phyloP scores from a whole-genome alignment of 2,888 invertebrate genomes.

The Cephus nigrinus region DNA sequence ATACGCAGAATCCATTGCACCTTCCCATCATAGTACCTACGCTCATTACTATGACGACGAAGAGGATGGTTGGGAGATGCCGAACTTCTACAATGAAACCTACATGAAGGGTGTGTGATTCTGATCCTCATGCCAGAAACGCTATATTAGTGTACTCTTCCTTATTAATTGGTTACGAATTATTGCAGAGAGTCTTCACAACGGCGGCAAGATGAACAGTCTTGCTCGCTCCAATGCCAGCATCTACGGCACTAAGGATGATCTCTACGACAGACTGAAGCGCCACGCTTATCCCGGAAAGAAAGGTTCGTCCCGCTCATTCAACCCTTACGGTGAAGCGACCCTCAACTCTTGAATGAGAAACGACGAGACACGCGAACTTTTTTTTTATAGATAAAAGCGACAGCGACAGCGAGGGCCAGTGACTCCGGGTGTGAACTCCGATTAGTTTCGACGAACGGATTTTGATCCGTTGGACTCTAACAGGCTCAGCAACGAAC shows the following conservation, averaged over 20 bases:
- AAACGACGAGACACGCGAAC: slow-evolving; percentile 10
- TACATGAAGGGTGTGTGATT: slow-evolving; percentile 86
- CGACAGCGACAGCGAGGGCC: slow-evolving; percentile 94
- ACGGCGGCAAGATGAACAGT: slow-evolving; percentile 91
- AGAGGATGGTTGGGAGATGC: slow-evolving; percentile 98
- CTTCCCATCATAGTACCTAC: slow-evolving; percentile 94
- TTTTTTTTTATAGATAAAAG: slow-evolving; percentile 82
- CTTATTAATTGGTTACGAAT: slow-evolving; percentile 1
- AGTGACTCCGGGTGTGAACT: slow-evolving; percentile 69
- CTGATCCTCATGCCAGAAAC: slow-evolving; percentile 17
- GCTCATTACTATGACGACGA: slow-evolving; percentile 96
- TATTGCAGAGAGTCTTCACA: slow-evolving; percentile 78
- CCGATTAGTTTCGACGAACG: slow-evolving; percentile 2
- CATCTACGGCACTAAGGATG: slow-evolving; percentile 95
- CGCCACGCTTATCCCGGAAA: slow-evolving; percentile 95
- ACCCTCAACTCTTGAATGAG: neutral
- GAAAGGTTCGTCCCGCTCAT: slow-evolving; percentile 80
- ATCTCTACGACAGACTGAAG: slow-evolving; percentile 94
- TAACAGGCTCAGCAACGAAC: too few species aligned
- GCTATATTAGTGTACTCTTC: neutral
- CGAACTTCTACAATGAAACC: slow-evolving; percentile 95
- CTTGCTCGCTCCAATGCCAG: slow-evolving; percentile 93
- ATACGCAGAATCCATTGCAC: slow-evolving; percentile 94
- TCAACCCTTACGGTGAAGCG: neutral
- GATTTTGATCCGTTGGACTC: slow-evolving; percentile 9